A percentile compares a stretch with the other conserved stretches of the same genome.
Conservation (phyloP, 2,113 vertebrate species). For the Laticauda colubrina region DNA sequence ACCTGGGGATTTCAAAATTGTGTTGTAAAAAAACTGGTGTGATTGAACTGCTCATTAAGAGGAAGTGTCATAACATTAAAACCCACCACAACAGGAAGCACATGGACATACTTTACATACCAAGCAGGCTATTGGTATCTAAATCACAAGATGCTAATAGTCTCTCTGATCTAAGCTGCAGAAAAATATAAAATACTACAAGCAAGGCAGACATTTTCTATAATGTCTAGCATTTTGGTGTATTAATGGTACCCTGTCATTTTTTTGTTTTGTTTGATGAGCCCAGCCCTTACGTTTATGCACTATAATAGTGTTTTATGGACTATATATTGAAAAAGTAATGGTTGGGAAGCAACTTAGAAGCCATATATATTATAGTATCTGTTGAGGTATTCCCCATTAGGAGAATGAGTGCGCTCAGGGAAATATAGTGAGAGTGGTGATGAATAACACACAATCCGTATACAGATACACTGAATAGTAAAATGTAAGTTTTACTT, state of each 20-base stretch:
- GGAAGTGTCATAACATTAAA: background rate
- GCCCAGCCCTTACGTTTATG: background rate
- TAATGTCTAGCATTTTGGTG: background rate
- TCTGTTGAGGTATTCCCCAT: no score
- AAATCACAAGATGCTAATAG: background rate
- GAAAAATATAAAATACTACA: background rate
- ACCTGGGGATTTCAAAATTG: background rate
- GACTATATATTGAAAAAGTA: background rate
- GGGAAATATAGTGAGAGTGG: no score
- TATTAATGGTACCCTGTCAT: background rate
- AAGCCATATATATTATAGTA: background rate
- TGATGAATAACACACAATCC: no score
- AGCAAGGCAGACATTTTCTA: background rate
- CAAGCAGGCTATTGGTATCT: background rate
- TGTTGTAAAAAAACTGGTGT: background rate
- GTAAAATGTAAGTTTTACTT: no score
- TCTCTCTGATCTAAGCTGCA: background rate
- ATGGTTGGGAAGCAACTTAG: background rate
- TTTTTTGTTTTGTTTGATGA: background rate
- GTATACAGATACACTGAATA: no score
- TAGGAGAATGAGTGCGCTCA: no score
- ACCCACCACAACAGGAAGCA: background rate
- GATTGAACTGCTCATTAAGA: background rate
- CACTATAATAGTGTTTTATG: background rate
- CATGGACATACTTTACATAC: background rate